These are phyloP conservation scores for Conopomorpha cramerella DNA, from an alignment of 1,140 invertebrate species.

Conservation along the genomic window DNA sequence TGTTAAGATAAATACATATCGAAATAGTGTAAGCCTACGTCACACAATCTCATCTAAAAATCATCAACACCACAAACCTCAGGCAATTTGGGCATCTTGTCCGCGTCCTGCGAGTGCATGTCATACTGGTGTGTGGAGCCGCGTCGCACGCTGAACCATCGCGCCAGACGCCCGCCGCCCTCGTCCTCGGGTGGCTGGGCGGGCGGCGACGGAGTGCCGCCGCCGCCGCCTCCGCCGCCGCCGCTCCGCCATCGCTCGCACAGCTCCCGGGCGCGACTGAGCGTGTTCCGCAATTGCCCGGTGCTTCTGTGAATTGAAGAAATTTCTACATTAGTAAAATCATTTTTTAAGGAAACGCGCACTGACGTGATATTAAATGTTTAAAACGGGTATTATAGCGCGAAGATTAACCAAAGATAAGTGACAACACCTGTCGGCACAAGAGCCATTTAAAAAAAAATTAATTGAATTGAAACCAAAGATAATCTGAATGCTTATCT, in stretches of 20 bases:
- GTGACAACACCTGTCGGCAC: too few species aligned
- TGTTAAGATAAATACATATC: too few species aligned
- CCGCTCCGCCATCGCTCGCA: conserved; percentile 72
- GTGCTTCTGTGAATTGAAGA: conserved; percentile 59
- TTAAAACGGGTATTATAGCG: too few species aligned
- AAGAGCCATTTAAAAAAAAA: too few species aligned
- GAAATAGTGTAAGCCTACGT: too few species aligned
- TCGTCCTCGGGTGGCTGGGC: conserved; percentile 63
- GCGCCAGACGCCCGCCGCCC: conserved; percentile 71
- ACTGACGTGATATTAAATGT: too few species aligned
- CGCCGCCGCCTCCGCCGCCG: conserved; percentile 64
- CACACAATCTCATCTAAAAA: background rate
- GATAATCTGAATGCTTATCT: background rate
- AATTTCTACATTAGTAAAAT: background rate
- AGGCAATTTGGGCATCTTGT: conserved; percentile 77
- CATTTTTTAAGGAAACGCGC: too few species aligned
- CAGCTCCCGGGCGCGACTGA: conserved; percentile 70
- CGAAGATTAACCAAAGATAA: too few species aligned
- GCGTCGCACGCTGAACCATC: conserved; percentile 84
- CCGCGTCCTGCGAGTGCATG: conserved; percentile 58
- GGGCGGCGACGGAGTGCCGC: conserved; percentile 50
- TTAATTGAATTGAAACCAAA: background rate
- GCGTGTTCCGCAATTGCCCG: conserved; percentile 69
- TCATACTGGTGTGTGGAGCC: conserved; percentile 81
- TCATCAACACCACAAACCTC: conserved; percentile 51